These are phyloP conservation scores for Chinchilla lanigera DNA, from an alignment of 2,113 vertebrate genomes.

Conservation along the genomic window DNA sequence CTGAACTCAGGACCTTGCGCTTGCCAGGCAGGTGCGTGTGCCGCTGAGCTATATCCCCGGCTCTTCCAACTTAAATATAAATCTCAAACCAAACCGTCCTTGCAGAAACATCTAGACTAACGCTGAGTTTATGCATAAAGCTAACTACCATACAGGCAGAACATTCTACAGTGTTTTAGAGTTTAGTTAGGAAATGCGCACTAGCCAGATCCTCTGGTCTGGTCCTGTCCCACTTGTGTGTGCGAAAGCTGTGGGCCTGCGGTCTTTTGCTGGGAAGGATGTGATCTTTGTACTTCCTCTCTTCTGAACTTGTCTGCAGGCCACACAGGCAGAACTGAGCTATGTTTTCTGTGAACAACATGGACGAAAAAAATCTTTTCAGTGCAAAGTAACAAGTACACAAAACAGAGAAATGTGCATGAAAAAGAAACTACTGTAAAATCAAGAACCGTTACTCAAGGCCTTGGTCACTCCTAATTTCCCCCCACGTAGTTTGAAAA, in stretches of 20 bases:
- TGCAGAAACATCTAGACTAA: background rate
- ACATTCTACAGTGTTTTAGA: background rate
- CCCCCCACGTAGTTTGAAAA: background rate
- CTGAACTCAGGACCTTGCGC: too few relatives aligned
- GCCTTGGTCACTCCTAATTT: background rate
- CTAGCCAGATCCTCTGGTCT: background rate
- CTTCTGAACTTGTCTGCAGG: slow-evolving; percentile 4
- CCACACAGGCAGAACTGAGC: background rate
- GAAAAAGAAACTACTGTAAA: background rate
- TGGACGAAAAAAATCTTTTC: background rate
- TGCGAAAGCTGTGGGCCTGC: background rate
- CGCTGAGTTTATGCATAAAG: background rate
- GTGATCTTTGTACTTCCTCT: background rate
- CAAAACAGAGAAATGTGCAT: background rate
- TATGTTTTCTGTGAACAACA: background rate
- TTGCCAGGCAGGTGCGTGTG: too few relatives aligned
- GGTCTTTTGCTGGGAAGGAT: background rate
- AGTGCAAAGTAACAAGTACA: background rate
- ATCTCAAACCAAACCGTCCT: background rate
- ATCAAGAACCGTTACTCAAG: background rate
- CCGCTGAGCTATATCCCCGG: too few relatives aligned
- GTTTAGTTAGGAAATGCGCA: background rate
- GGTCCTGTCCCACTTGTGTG: background rate
- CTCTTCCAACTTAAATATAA: background rate
- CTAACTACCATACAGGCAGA: background rate